Percentiles rank a stretch among this genome's conserved stretches.
phyloP scores from a whole-genome alignment of 2,797 vertebrate species.

The Artibeus jamaicensis region DNA sequence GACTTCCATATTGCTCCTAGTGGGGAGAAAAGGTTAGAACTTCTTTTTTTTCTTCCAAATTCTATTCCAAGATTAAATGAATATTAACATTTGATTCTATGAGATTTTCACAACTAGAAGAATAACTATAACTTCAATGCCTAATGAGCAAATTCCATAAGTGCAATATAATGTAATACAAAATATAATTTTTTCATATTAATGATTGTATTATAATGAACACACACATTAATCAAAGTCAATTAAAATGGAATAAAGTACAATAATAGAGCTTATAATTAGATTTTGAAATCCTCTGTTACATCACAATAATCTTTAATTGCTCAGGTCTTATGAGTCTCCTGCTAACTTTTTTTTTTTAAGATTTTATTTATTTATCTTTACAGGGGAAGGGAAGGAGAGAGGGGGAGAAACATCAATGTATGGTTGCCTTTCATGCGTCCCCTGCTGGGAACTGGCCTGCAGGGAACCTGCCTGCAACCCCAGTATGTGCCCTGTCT shows the following conservation, averaged over 20 bases:
- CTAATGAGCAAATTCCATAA: neutral
- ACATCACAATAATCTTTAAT: neutral
- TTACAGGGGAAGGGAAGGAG: no score
- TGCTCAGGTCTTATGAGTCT: neutral
- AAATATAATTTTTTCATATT: neutral
- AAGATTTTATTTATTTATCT: no score
- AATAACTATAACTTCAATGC: neutral
- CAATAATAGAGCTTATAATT: neutral
- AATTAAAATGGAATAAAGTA: neutral
- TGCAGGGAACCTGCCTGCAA: no score
- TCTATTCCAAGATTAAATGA: neutral
- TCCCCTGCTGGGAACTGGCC: no score
- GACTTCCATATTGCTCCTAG: neutral
- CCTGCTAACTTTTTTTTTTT: neutral
- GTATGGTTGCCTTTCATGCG: no score
- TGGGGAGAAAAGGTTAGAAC: neutral
- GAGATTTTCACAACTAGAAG: constrained; percentile 10
- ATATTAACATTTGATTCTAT: constrained; percentile 21
- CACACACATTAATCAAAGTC: neutral
- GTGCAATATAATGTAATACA: neutral
- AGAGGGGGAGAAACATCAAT: no score
- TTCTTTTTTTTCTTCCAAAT: neutral
- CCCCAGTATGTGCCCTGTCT: no score
- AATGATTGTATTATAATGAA: neutral
- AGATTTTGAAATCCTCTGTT: neutral